Percentiles rank a stretch among this genome's conserved stretches.
phyloP scores from a whole-genome alignment of 23 tunicate genomes.

The Aplidium turbinatum region DNA sequence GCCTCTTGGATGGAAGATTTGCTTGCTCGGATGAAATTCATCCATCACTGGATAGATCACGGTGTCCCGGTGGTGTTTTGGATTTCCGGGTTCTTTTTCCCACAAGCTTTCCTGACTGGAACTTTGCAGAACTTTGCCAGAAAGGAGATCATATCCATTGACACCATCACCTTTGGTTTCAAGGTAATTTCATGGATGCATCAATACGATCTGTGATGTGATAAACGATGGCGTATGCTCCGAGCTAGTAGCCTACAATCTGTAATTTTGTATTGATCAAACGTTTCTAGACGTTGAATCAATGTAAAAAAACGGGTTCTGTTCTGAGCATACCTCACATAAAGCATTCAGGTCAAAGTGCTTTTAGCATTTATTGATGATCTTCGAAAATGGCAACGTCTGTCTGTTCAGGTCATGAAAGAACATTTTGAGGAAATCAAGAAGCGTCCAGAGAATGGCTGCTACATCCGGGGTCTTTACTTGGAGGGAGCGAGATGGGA shows the following conservation, averaged over 20 bases:
- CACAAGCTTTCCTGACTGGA: slow-evolving; percentile 99
- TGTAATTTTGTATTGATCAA: too few relatives aligned
- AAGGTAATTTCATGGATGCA: slow-evolving; percentile 47
- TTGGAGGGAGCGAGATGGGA: slow-evolving; percentile 99
- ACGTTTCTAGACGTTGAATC: too few relatives aligned
- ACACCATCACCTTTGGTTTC: slow-evolving; percentile 96
- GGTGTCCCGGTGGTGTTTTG: slow-evolving; percentile 97
- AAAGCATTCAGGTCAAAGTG: too few relatives aligned
- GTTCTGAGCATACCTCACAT: too few relatives aligned
- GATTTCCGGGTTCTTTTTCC: slow-evolving; percentile 99
- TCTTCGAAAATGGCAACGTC: too few relatives aligned
- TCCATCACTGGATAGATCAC: slow-evolving; percentile 92
- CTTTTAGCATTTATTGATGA: too few relatives aligned
- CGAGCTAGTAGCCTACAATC: too few relatives aligned
- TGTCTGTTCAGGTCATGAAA: slow-evolving; percentile 63
- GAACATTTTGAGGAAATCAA: slow-evolving; percentile 70
- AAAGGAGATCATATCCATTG: slow-evolving; percentile 86
- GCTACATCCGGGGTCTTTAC: slow-evolving; percentile 95
- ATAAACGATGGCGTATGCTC: too few relatives aligned
- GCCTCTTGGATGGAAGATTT: slow-evolving; percentile 96
- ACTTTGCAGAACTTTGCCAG: slow-evolving; percentile 98
- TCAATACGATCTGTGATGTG: too few relatives aligned
- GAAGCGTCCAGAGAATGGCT: slow-evolving; percentile 83
- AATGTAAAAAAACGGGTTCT: too few relatives aligned
- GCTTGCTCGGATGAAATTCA: slow-evolving; percentile 81